Evolutionary conservation across 23 tunicate species (phyloP).

Genomic region (Oikopleura vanhoeffeni): DNA sequence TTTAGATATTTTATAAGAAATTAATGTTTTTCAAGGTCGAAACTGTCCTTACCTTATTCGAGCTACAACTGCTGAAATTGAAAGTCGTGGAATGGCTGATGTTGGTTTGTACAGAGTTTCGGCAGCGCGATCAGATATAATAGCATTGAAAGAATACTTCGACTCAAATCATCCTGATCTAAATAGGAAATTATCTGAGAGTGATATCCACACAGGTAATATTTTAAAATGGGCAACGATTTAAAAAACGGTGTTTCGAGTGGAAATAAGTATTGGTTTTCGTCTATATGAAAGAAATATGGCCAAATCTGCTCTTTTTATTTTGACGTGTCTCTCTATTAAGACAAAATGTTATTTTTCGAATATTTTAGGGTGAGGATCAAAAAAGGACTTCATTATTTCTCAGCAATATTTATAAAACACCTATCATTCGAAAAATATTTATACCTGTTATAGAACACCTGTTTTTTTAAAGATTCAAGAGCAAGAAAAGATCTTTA

Average conservation of each 20-base stretch:
- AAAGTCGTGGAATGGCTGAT: conserved; percentile 86
- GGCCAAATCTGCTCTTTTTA: no score
- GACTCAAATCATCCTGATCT: conserved; percentile 44
- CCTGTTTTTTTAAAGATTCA: no score
- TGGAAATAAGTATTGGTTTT: not conserved
- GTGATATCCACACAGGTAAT: conserved; percentile 6
- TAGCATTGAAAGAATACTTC: conserved; percentile 59
- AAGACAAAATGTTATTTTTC: no score
- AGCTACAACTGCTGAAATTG: conserved; percentile 55
- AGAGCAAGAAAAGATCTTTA: no score
- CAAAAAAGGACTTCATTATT: no score
- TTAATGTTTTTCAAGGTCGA: conserved; percentile 17
- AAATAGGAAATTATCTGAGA: not conserved
- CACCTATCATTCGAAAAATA: no score
- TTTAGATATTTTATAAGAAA: no score
- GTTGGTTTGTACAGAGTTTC: conserved; percentile 88
- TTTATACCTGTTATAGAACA: no score
- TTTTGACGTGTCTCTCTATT: no score
- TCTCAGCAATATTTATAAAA: no score
- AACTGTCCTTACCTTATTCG: conserved; percentile 44
- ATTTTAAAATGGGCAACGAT: not conserved
- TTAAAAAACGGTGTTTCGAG: not conserved
- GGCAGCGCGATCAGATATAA: conserved; percentile 64
- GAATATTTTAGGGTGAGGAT: no score
- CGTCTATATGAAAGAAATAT: not conserved